Conservation (phyloP, 2,797 vertebrate genomes). For the Malacoraja senta region DNA sequence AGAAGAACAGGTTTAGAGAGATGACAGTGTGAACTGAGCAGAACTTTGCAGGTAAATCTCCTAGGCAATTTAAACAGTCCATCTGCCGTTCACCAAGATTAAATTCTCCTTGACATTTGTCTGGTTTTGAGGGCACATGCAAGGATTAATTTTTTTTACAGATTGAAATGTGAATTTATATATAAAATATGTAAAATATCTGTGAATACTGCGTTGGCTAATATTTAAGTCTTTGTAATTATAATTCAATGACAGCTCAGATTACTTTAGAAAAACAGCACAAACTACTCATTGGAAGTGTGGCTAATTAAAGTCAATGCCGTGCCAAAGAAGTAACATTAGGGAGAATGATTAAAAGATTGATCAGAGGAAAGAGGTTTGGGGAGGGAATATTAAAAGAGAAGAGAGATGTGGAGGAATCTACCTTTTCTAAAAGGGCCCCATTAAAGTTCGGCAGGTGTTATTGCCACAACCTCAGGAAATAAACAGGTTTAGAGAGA, state of each 20-base stretch:
- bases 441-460: too few relatives aligned
- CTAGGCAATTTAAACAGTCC: background rate
- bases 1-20: background rate
- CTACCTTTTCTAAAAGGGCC: too few relatives aligned
- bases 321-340: background rate
- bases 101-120: background rate
- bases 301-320: too few relatives aligned
- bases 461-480: too few relatives aligned
- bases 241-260: background rate
- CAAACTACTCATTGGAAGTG: background rate
- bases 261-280: background rate
- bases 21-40: background rate
- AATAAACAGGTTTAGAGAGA: too few relatives aligned
- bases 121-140: background rate
- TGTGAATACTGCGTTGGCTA: background rate
- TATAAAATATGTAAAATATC: background rate
- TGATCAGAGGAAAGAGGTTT: background rate
- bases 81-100: background rate
- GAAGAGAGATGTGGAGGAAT: background rate
- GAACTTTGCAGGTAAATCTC: background rate
- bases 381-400: background rate
- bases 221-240: background rate
- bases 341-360: background rate
- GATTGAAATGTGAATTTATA: background rate
- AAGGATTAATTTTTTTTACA: background rate